These are phyloP conservation scores for Drosophila parthenogenetica DNA, from an alignment of 2,888 invertebrate species.

Conservation along the genomic window DNA sequence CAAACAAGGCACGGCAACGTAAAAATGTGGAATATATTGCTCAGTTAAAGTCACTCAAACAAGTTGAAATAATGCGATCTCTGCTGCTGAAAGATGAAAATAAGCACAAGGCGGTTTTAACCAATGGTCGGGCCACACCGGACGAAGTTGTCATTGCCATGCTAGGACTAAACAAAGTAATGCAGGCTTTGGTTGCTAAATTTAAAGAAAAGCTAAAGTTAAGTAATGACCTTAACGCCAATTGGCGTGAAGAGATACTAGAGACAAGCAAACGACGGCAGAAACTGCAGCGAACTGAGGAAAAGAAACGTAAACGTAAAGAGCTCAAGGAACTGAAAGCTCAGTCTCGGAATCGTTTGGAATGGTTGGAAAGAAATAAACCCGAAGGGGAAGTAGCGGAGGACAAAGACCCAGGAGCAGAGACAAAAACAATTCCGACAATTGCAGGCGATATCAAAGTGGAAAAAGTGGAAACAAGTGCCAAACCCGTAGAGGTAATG, in stretches of 20 bases:
- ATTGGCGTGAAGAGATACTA: conserved; percentile 77
- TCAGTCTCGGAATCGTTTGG: conserved; percentile 67
- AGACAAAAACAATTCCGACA: neutral
- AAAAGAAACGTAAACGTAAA: conserved; percentile 68
- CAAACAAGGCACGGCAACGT: conserved; percentile 69
- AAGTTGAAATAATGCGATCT: conserved; percentile 71
- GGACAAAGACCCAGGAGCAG: neutral
- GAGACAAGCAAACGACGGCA: conserved; percentile 78
- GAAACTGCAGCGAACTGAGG: conserved; percentile 73
- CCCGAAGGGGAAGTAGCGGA: neutral
- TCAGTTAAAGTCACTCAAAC: conserved; percentile 76
- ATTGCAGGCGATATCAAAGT: neutral
- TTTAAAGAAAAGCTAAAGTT: conserved; percentile 70
- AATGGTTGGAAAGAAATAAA: conserved; percentile 79
- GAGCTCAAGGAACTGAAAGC: conserved; percentile 71
- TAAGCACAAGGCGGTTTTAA: conserved; percentile 70
- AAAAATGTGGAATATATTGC: conserved; percentile 70
- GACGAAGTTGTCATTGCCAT: conserved; percentile 81
- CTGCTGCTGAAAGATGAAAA: conserved; percentile 73
- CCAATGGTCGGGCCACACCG: conserved; percentile 78
- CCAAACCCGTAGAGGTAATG: neutral
- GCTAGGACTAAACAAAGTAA: conserved; percentile 78
- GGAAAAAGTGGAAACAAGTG: neutral
- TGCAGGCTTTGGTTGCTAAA: conserved; percentile 59
- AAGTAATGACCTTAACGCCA: conserved; percentile 40